Percentiles rank a stretch among this genome's conserved stretches.
Conservation (phyloP, 1,140 invertebrate genomes). For the Ceratitis capitata region DNA sequence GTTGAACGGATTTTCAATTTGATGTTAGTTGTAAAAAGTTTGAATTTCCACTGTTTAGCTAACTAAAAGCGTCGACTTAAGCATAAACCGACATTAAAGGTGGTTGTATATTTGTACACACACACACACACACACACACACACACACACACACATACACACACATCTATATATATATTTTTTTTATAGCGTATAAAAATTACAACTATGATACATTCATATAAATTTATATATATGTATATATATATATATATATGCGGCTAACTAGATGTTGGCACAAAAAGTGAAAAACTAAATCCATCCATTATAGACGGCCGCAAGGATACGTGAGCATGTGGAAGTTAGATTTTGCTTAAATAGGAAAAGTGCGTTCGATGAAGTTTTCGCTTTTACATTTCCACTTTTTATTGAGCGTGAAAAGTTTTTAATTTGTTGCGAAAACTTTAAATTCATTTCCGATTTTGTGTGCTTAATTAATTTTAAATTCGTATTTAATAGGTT, state of each 20-base stretch:
- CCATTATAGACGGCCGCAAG: not conserved
- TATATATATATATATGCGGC: not conserved
- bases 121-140: not conserved
- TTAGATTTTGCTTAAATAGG: not conserved
- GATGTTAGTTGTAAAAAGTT: slow-evolving; percentile 15
- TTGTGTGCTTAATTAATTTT: slow-evolving; percentile 59
- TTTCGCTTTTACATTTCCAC: not conserved
- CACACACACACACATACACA: not conserved
- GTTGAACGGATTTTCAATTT: slow-evolving; percentile 2
- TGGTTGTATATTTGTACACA: not conserved
- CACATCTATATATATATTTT: not conserved
- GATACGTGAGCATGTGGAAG: not conserved
- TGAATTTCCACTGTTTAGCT: slow-evolving; percentile 24
- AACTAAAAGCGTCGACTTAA: slow-evolving; percentile 18
- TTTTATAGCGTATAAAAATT: no score
- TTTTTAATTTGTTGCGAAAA: slow-evolving; percentile 20
- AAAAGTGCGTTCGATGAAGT: not conserved
- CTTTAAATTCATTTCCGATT: slow-evolving; percentile 31
- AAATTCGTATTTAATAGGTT: slow-evolving; percentile 62
- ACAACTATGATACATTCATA: no score
- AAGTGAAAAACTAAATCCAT: not conserved
- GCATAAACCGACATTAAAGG: not conserved
- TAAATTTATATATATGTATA: no score
- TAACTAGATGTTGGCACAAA: not conserved
- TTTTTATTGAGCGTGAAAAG: not conserved